Base-by-base conservation (phyloP, 1,140 invertebrate species). In the Drosophila serrata region DNA sequence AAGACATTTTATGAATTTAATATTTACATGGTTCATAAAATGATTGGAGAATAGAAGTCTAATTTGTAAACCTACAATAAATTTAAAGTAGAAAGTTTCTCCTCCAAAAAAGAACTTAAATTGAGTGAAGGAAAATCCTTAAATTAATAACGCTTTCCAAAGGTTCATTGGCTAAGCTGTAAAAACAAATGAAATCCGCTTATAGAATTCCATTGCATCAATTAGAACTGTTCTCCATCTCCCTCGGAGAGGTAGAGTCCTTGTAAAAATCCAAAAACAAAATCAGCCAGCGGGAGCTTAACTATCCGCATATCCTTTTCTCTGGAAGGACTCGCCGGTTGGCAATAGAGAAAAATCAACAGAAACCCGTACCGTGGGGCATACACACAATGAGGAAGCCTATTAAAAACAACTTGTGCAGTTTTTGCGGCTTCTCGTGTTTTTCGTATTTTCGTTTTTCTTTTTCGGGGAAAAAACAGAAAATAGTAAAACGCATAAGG, bases 341-440 rank as follows among this genome's bases (percentile, higher is more conserved):
- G 9, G 11, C 6, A 79, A 65, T 40, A 40, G 63, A 43, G 73
- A 65, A 86, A 84, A 85, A 85, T 85, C 81, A 85, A 85, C 81
- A 85, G 68, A 81, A 85, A 59, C 58, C 61, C 48, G 46, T 11
- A 13, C 48, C 27, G 37, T 46, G 59, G 69, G 49, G 48, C 49
- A n/a, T n/a, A 51, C 51, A 24, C 51, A 75, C 49, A 42, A 56
- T 74, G 68, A 64, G 63, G 78, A 33, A 86, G 81, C 82, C 84
- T 85, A 85, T 85, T 85, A 85, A 85, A 85, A 84, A 73, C 55
- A 81, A 81, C 73, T 85, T 85, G 67, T 77, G 78, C 79, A 86
- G 81, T 74, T 86, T 81, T 77, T 55, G 77, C 60, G 84, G 82
- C 79, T 81, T 85, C 70, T 65, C 45, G 42, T 76, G 72, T 76